Evolutionary conservation across 2,797 vertebrate genomes (phyloP).

Genomic region (Mormyrops boulengeri): DNA sequence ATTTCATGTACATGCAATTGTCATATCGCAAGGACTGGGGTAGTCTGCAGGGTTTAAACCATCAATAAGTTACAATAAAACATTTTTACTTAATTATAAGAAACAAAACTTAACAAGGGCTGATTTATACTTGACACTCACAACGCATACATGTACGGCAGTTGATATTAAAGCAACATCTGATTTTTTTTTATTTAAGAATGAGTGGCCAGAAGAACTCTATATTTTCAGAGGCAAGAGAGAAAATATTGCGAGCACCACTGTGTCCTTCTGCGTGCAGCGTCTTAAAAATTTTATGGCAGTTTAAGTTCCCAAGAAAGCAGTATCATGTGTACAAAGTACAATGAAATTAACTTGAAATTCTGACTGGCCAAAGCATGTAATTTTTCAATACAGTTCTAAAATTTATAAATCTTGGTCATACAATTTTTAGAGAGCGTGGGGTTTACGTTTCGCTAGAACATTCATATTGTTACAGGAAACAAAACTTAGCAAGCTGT

Average conservation of each 20-base stretch:
- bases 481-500: no score
- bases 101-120: no score
- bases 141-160: not conserved
- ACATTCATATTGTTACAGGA: not conserved
- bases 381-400: not conserved
- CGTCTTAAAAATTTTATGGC: not conserved
- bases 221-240: not conserved
- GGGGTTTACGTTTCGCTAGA: not conserved
- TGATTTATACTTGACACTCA: no score
- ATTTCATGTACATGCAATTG: no score
- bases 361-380: not conserved
- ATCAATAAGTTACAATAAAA: no score
- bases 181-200: not conserved
- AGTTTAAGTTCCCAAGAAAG: not conserved
- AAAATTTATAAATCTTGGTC: not conserved
- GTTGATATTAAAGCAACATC: not conserved
- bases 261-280: not conserved
- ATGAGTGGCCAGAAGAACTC: not conserved
- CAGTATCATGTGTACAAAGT: not conserved
- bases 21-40: no score
- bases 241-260: not conserved
- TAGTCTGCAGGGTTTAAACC: no score
- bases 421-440: not conserved
- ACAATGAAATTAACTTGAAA: not conserved
- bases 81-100: no score